Evolutionary conservation across 2,888 invertebrate genomes (phyloP).

Genomic region (Noctua comes): DNA sequence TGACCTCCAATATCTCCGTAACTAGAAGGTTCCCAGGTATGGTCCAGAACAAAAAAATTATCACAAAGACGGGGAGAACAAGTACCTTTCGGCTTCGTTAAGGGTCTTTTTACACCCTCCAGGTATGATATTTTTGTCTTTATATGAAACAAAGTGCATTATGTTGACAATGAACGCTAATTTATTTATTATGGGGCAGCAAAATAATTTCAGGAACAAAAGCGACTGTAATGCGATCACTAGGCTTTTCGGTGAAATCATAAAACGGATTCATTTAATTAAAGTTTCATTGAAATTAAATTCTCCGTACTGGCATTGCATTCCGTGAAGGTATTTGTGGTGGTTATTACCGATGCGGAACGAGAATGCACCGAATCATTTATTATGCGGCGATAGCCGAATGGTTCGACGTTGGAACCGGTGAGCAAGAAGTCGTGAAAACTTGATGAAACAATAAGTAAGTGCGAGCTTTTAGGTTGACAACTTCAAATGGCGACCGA

Average conservation of each 20-base stretch:
- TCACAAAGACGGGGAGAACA: too few relatives aligned
- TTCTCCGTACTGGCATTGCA: neutral
- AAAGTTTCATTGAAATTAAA: conserved; percentile 22
- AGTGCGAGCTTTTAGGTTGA: neutral
- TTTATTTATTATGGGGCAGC: neutral
- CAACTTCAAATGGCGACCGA: too few relatives aligned
- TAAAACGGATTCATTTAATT: conserved; percentile 9
- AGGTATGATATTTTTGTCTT: neutral
- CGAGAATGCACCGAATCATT: conserved; percentile 19
- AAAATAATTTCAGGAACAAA: conserved; percentile 6
- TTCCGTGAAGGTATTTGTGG: conserved; percentile 30
- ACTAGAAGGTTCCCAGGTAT: too few relatives aligned
- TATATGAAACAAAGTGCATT: neutral
- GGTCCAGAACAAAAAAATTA: too few relatives aligned
- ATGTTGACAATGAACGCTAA: neutral
- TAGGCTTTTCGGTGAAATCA: conserved; percentile 3
- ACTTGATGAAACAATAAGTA: neutral
- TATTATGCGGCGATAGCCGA: conserved; percentile 28
- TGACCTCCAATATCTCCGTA: too few relatives aligned
- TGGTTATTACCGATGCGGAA: conserved; percentile 6
- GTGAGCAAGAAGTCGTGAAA: conserved; percentile 8
- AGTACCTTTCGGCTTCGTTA: too few relatives aligned
- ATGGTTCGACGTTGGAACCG: neutral
- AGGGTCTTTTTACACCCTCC: too few relatives aligned
- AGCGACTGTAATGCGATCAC: neutral